phyloP scores from a whole-genome alignment of 2,888 invertebrate genomes.

The Lithophane ornitopus region DNA sequence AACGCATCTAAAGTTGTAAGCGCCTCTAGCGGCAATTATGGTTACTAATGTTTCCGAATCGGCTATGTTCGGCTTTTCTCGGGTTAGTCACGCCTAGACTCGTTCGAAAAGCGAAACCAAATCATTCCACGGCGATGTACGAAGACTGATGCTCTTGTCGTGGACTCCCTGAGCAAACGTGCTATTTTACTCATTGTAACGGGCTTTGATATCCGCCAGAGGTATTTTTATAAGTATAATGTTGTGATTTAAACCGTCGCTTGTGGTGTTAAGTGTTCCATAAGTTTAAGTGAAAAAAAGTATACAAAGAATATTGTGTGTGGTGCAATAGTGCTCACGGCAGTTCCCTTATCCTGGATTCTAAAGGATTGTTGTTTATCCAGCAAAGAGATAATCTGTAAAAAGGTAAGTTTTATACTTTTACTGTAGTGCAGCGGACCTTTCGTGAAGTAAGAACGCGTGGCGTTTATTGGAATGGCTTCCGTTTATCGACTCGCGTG shows the following conservation, averaged over 20 bases:
- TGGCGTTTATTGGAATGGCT: constrained; percentile 88
- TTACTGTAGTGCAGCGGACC: constrained; percentile 57
- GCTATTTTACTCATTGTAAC: constrained; percentile 84
- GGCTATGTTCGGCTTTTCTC: constrained; percentile 83
- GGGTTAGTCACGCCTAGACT: constrained; percentile 90
- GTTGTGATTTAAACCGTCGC: constrained; percentile 85
- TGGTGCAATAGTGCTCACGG: constrained; percentile 86
- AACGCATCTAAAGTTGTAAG: constrained; percentile 72
- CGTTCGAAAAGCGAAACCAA: constrained; percentile 89
- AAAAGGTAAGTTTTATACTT: constrained; percentile 81
- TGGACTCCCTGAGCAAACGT: constrained; percentile 86
- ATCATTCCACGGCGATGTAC: constrained; percentile 90
- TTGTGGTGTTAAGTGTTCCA: constrained; percentile 87
- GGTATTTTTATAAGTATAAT: constrained; percentile 84
- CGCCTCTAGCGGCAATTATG: constrained; percentile 75
- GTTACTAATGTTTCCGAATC: constrained; percentile 67
- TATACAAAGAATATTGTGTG: constrained; percentile 83
- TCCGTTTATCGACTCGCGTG: constrained; percentile 90
- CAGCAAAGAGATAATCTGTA: constrained; percentile 78
- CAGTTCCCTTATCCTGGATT: constrained; percentile 84
- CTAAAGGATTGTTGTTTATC: constrained; percentile 84
- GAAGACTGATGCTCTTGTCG: constrained; percentile 90
- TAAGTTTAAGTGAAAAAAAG: constrained; percentile 82
- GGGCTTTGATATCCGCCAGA: constrained; percentile 83
- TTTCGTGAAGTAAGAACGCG: constrained; percentile 72